A percentile compares a stretch with the other conserved stretches of the same genome.
These are phyloP conservation scores for Formicarius rufipectus DNA, from an alignment of 2,113 vertebrate species.

Conservation along the genomic window DNA sequence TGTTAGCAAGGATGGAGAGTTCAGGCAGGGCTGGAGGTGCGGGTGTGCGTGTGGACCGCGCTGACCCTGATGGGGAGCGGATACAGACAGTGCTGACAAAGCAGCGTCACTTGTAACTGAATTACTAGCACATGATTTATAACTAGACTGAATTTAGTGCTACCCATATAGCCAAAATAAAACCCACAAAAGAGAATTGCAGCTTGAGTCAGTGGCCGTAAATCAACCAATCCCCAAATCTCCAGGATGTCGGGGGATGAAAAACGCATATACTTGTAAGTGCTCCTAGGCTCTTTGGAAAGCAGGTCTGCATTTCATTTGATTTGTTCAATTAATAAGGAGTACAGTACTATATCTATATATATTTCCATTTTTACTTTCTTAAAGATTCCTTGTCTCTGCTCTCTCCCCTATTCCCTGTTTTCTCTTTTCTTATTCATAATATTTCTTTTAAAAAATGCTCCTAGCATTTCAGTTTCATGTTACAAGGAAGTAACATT, in stretches of 20 bases:
- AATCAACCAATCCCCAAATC: slow-evolving; percentile 5
- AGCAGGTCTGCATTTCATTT: background rate
- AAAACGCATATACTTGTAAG: background rate
- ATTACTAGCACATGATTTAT: background rate
- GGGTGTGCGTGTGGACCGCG: rapidly evolving
- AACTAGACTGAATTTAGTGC: background rate
- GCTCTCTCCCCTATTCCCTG: background rate
- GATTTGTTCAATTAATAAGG: background rate
- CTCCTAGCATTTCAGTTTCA: background rate
- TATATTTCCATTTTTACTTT: background rate
- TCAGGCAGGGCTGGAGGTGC: background rate
- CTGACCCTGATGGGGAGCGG: background rate
- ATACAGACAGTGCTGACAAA: background rate
- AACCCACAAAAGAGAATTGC: background rate
- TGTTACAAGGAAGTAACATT: background rate
- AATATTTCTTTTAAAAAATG: background rate
- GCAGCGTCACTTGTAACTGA: background rate
- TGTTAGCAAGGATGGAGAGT: rapidly evolving
- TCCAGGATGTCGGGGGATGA: background rate
- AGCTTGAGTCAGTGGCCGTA: background rate
- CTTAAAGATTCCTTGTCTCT: background rate
- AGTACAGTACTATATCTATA: background rate
- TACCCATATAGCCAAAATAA: background rate
- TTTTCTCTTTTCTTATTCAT: background rate
- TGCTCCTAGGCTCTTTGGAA: background rate